Evolutionary conservation across 2,888 invertebrate species (phyloP).

Genomic region (Trisateles emortualis): DNA sequence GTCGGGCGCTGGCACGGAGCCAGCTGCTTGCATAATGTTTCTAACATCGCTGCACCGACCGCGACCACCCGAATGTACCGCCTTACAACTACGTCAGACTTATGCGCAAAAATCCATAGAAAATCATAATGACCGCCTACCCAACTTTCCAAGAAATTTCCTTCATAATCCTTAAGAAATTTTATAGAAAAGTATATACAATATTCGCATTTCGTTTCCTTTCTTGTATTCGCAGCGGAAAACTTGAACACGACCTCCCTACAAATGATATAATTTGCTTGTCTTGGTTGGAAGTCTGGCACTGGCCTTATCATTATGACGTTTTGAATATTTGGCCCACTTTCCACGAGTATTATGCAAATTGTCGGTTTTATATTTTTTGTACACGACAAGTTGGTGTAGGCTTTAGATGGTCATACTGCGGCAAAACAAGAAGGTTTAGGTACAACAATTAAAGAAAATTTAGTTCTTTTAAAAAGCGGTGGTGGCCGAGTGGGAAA

Average conservation of each 20-base stretch:
- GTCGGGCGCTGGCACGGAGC: constrained; percentile 62
- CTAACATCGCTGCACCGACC: constrained; percentile 20
- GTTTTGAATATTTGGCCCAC: constrained; percentile 19
- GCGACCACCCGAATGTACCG: not conserved
- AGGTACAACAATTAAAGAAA: not conserved
- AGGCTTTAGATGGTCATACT: constrained; percentile 4
- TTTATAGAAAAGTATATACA: not conserved
- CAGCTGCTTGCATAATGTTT: constrained; percentile 54
- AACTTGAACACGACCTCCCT: not conserved
- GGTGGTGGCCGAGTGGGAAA: too few species aligned
- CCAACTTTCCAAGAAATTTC: not conserved
- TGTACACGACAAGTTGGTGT: constrained; percentile 1
- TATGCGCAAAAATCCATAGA: not conserved
- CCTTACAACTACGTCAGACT: not conserved
- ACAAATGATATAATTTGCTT: not conserved
- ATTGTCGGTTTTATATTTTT: constrained; percentile 25
- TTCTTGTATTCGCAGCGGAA: not conserved
- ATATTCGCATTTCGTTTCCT: not conserved
- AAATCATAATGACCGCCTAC: not conserved
- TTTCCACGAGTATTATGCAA: constrained; percentile 29
- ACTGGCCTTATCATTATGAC: constrained; percentile 18
- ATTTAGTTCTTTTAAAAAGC: too few species aligned
- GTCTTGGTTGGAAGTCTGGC: not conserved
- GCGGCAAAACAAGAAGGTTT: constrained; percentile 2
- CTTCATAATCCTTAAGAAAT: not conserved